Evolutionary conservation across 2,113 vertebrate species (phyloP), one percentile per base, ranked within the genome.

Genomic region (Pseudorhombus dupliciocellatus): DNA sequence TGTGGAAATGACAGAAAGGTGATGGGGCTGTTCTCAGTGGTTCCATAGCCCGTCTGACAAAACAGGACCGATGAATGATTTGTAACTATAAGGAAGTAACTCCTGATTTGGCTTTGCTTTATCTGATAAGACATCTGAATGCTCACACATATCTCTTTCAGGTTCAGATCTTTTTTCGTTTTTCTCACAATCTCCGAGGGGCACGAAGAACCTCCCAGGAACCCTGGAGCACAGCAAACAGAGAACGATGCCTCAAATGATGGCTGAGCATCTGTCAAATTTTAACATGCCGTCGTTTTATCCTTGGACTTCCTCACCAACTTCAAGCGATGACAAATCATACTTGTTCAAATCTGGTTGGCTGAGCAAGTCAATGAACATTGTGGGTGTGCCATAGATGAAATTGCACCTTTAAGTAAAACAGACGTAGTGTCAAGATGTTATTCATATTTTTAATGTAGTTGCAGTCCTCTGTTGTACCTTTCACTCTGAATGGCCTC

Each of bases 11-110:
- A 93, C 79, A 95, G 55, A 84, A 99, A 99, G 26, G 96, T 96
- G 56, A 95, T 59, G 0, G 97, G 97, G 64, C 98, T 98, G 80
- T 96, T 99, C 88, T 99, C 98, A 2, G 98, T 99, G 61, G 96
- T 95, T 79, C 98, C 97, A 30, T 98, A 99, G 28, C 10, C 81
- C 60, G 94, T 76, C 98, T 99, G 77, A 58, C 60, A 1, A 56
- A 50, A 42, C 1, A 81, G 2, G 0, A 37, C 34, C 10, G 11
- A 37, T 37, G 34, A 9, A 37, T 12, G 34, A 11, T 37, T 11
- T 37, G 10, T 12, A 12, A 37, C 34, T 2, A 37, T 37, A 28
- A 28, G 10, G 34, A 37, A 2, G 34, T 37, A 37, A 11, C 2
- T 2, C 5, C 5, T 28, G 5, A 28, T 28, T 28, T 28, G 26